These are phyloP conservation scores for Hozukius guyotensis DNA, from an alignment of 2,797 vertebrate species.

Conservation along the genomic window DNA sequence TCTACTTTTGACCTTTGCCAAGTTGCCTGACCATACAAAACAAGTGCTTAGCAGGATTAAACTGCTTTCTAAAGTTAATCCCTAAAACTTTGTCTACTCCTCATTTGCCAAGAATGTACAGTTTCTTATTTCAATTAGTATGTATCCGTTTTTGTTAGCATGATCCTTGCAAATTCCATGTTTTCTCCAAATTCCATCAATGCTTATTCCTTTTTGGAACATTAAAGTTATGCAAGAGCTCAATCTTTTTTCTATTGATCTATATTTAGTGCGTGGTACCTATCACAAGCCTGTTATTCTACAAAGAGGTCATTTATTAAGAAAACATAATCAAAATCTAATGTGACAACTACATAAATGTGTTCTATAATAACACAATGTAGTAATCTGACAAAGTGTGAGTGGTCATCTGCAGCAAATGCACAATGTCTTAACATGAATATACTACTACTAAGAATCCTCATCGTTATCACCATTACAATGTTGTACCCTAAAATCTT, in stretches of 20 bases:
- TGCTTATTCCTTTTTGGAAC: background rate
- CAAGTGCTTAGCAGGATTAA: constrained; percentile 2
- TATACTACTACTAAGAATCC: background rate
- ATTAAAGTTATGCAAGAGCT: background rate
- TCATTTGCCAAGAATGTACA: background rate
- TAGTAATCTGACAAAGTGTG: background rate
- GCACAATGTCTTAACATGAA: background rate
- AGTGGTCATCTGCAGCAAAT: background rate
- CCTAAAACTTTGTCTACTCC: background rate
- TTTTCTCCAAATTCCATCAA: background rate
- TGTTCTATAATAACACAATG: background rate
- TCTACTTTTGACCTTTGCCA: constrained; percentile 13
- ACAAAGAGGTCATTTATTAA: background rate
- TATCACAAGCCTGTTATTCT: background rate
- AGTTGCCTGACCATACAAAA: constrained; percentile 9
- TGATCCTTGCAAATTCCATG: background rate
- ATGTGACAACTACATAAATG: background rate
- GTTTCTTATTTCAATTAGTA: constrained; percentile 13
- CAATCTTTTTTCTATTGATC: background rate
- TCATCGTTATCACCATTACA: constrained; percentile 14
- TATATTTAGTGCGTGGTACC: constrained; percentile 10
- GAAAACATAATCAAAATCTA: constrained; percentile 14
- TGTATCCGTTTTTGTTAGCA: background rate
- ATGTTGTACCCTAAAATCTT: background rate
- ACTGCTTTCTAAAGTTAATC: constrained; percentile 18